A percentile compares a stretch with the other conserved stretches of the same genome.
phyloP scores from a whole-genome alignment of 2,113 vertebrate species.

The Myrmecophaga tridactyla region DNA sequence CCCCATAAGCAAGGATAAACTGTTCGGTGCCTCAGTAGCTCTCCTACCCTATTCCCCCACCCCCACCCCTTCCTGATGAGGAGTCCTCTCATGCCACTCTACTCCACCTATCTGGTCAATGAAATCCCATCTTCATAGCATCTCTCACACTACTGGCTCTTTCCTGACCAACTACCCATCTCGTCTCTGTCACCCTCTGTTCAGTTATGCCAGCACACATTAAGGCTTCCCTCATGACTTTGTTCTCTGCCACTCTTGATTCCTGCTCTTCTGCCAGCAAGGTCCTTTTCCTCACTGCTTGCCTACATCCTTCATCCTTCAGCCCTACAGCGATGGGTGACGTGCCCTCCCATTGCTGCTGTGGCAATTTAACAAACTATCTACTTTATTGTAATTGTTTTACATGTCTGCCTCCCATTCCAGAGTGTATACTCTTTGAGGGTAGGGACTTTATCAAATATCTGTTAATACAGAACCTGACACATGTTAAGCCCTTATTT shows the following conservation, averaged over 20 bases:
- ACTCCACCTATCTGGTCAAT: background rate
- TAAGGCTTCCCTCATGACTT: background rate
- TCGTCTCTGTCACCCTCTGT: background rate
- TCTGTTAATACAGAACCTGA: background rate
- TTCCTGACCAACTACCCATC: background rate
- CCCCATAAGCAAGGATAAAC: background rate
- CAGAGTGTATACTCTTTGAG: background rate
- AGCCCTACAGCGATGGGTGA: background rate
- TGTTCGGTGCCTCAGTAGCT: background rate
- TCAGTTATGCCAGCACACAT: background rate
- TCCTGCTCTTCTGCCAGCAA: background rate
- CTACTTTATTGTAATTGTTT: background rate
- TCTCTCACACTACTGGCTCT: background rate
- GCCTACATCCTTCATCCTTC: background rate
- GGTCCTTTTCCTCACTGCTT: background rate
- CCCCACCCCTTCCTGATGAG: background rate
- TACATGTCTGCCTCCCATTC: background rate
- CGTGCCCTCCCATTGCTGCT: background rate
- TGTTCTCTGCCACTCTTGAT: background rate
- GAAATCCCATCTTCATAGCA: background rate
- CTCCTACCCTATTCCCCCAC: too few species aligned
- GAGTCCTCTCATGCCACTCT: background rate
- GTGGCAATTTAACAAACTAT: background rate
- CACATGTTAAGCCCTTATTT: background rate
- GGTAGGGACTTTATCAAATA: background rate